Base-by-base conservation (phyloP, 1,140 invertebrate species). In the Rhopalosiphum maidis region DNA sequence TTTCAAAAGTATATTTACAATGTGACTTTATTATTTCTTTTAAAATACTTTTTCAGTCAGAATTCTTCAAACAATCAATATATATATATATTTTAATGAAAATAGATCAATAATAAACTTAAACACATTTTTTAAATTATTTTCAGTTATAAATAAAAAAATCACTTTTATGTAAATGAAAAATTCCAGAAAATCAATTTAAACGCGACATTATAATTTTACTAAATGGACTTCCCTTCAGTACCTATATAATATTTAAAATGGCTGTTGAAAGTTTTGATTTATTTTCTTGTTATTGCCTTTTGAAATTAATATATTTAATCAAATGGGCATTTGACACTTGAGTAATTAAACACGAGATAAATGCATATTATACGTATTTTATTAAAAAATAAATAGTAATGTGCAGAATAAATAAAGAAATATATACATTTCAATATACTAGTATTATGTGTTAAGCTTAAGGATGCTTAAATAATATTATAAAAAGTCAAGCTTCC, bases 401-500 rank as follows among this genome's bases (percentile, higher is more conserved):
- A 54, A 6, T n/a, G 2, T 30, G 22, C 37, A 54, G 2, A 51
- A 51, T 35, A 51, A n/a, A 51, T 22, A 35, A 4, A 51, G 21
- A 54, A 54, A 54, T 54, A 54, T 54, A n/a, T 37, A 89, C 87
- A 35, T 54, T 89, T 51, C 48, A 51, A 15, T 86, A 25, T 37
- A 89, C 48, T 89, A 48, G 25, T 35, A 22, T 89, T 54, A 37
- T 51, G 35, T 22, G 35, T 54, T 35, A 35, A 89, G 87, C 8
- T n/a, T 77, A 77, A 77, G 60, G n/a, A n/a, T 89, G 51, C 87
- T 88, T 54, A 35, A 54, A 54, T 35, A 46, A n/a, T 43, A 87
- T 30, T 30, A 88, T 22, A 51, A 51, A 88, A 48, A 23, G 18
- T 89, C 87, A 37, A 54, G 48, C 30, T 35, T 43, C 35, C 48